Base-by-base conservation (phyloP, 2,888 invertebrate genomes). In the Chaitophorus viminalis region DNA sequence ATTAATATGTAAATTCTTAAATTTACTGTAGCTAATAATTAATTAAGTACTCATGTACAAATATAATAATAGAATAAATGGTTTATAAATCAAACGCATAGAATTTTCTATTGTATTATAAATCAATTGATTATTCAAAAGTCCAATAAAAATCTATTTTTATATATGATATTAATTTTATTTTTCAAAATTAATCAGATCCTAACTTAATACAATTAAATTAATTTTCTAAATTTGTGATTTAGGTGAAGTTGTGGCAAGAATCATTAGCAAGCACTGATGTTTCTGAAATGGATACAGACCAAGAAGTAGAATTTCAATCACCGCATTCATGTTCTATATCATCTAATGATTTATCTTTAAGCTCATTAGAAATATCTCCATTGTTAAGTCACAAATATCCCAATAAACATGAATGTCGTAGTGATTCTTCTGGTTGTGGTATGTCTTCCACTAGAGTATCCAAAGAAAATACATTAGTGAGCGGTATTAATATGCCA, bases 221-320 rank as follows among this genome's bases (percentile, higher is more conserved):
- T n/a, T n/a, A n/a, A n/a, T 72, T 21, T 14, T 36, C 36, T n/a
- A 52, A 54, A 54, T 60, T 29, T 76, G 31, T 84, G 33, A 85
- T 89, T 29, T 82, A 90, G 89, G 90, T 90, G 14, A 89, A 89
- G 52, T 81, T 89, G 25, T 90, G 90, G 90, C 90, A 90, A 83
- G 89, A 89, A 60, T 90, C 90, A 5, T 83, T 90, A 52, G 87
- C 90, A 17, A 89, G 88, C 29, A 88, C 89, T 54, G 89, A 89
- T 60, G 76, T 85, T 76, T 89, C 89, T 75, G 85, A 79, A 81
- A 39, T 87, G 54, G 81, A 81, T 25, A 81, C 87, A 74, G 87
- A 87, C 36, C 78, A 87, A 79, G 87, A 87, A 65, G n/a, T 74
- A 21, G 79, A 81, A 74, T 25, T 60, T 74, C 81, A 74, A 11